phyloP scores from a whole-genome alignment of 1,140 invertebrate genomes.

The Dryas iulia region DNA sequence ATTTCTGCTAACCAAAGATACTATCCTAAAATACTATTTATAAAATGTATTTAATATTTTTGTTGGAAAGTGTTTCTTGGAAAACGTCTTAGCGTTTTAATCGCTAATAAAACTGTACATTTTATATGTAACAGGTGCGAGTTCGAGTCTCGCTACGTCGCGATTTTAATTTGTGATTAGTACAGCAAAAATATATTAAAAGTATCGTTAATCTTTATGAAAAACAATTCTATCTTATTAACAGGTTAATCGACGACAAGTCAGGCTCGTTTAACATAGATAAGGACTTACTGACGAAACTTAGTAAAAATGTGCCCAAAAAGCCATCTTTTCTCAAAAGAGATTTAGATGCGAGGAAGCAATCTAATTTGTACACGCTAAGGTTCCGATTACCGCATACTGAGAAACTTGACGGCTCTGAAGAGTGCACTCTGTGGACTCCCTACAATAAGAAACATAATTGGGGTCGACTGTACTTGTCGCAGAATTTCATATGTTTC shows the following conservation, averaged over 20 bases:
- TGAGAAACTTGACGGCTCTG: slow-evolving; percentile 96
- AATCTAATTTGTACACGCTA: slow-evolving; percentile 92
- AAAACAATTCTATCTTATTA: not conserved
- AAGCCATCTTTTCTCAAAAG: slow-evolving; percentile 94
- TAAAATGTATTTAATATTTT: no score
- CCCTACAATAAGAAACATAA: slow-evolving; percentile 96
- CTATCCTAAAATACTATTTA: no score
- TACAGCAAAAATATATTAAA: no score
- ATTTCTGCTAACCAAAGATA: no score
- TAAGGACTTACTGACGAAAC: slow-evolving; percentile 89
- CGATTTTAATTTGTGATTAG: slow-evolving; percentile 2
- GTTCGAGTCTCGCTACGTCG: no score
- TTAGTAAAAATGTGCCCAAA: slow-evolving; percentile 92
- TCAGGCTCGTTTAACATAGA: slow-evolving; percentile 90
- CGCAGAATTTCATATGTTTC: slow-evolving; percentile 97
- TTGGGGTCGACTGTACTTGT: slow-evolving; percentile 94
- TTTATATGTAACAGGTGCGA: no score
- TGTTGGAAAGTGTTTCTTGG: no score
- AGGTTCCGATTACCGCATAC: slow-evolving; percentile 91
- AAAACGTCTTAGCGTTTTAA: no score
- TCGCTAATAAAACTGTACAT: no score
- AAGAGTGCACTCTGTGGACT: slow-evolving; percentile 95
- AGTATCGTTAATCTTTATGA: no score
- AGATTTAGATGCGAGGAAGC: slow-evolving; percentile 95
- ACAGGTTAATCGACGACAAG: slow-evolving; percentile 92